phyloP scores from a whole-genome alignment of 2,113 vertebrate genomes.

The Bubo bubo region DNA sequence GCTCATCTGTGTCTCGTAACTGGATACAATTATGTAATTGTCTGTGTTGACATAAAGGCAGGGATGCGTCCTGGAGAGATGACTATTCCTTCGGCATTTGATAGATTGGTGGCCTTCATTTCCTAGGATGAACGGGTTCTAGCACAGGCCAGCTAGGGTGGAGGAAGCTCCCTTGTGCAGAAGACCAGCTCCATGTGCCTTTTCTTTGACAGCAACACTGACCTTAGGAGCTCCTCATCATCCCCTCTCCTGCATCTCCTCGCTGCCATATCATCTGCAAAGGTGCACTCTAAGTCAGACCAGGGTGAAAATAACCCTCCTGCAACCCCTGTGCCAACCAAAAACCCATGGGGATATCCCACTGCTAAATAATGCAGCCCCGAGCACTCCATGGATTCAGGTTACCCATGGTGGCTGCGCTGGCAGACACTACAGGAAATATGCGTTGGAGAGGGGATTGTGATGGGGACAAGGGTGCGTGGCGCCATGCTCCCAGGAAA shows the following conservation, averaged over 20 bases:
- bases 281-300: neutral
- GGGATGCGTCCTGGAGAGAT: neutral
- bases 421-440: fast-evolving
- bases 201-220: neutral
- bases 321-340: neutral
- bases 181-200: neutral
- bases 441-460: fast-evolving
- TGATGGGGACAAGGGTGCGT: fast-evolving
- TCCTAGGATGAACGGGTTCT: fast-evolving
- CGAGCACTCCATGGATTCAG: fast-evolving
- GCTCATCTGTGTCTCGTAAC: neutral
- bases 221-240: neutral
- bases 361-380: neutral
- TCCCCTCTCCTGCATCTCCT: neutral
- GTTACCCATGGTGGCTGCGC: fast-evolving
- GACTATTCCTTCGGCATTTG: neutral
- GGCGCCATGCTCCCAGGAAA: neutral
- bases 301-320: neutral
- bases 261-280: neutral
- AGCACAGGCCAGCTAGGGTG: neutral
- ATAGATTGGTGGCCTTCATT: neutral
- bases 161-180: neutral
- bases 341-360: neutral
- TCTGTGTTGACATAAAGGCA: neutral
- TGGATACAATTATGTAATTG: neutral